These are phyloP conservation scores for Aurelia aurita DNA, from an alignment of 30 jellyfish, hydroid and myxozoan genomes.

Conservation along the genomic window DNA sequence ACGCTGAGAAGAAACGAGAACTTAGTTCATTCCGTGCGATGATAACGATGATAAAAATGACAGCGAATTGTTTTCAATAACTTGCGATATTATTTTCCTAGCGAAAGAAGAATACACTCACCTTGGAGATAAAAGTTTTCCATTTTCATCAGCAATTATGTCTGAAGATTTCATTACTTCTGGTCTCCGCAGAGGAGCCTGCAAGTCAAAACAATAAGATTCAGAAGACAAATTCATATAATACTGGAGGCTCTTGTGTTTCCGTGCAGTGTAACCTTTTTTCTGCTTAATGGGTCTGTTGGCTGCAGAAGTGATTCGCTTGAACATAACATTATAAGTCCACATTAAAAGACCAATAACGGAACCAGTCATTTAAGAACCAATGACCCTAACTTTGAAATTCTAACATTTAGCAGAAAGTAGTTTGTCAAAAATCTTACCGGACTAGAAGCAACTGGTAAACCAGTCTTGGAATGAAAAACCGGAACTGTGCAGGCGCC, in stretches of 20 bases:
- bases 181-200: constrained; percentile 46
- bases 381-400: no score
- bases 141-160: background rate
- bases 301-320: no score
- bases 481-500: constrained; percentile 87
- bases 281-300: no score
- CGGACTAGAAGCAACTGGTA: constrained; percentile 94
- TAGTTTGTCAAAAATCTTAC: constrained; percentile 36
- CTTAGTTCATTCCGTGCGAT: background rate
- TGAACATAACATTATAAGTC: no score
- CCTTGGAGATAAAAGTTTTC: constrained; percentile 13
- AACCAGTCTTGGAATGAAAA: constrained; percentile 84
- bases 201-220: background rate
- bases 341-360: no score
- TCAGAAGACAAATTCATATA: background rate
- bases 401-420: no score
- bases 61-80: background rate
- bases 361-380: no score
- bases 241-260: no score
- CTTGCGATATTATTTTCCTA: no score
- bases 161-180: background rate
- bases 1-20: constrained; percentile 11
- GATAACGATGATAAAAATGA: background rate
- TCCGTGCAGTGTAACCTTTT: background rate
- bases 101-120: background rate